Conservation (phyloP, 2,888 invertebrate genomes). For the Agrochola circellaris region DNA sequence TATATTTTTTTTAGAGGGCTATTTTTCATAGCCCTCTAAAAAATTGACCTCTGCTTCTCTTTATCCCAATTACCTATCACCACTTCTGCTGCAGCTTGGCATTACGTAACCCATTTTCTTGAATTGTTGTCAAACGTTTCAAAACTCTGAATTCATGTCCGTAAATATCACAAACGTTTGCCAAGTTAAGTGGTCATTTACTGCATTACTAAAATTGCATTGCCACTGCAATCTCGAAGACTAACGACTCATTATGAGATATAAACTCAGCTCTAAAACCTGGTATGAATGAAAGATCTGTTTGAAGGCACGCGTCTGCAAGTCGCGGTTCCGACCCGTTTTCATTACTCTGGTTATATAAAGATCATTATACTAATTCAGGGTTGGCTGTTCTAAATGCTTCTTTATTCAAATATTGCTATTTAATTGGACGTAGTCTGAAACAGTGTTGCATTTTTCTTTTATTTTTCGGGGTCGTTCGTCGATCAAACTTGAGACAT, state of each 20-base stretch:
- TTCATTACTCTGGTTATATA: constrained; percentile 51
- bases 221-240: constrained; percentile 25
- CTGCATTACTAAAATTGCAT: constrained; percentile 20
- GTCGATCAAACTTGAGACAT: too few relatives aligned
- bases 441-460: not conserved
- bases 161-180: constrained; percentile 10
- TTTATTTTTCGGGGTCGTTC: not conserved
- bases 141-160: not conserved
- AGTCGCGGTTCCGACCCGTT: constrained; percentile 42
- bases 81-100: too few relatives aligned
- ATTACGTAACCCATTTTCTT: not conserved
- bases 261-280: constrained; percentile 23
- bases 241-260: constrained; percentile 34
- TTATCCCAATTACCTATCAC: too few relatives aligned
- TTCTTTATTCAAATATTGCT: constrained; percentile 44
- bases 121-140: not conserved
- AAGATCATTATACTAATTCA: constrained; percentile 45
- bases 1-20: too few relatives aligned
- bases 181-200: constrained; percentile 26
- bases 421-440: constrained; percentile 32
- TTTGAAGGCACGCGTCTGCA: constrained; percentile 43
- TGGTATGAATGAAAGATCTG: constrained; percentile 56
- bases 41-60: too few relatives aligned
- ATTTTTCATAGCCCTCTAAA: too few relatives aligned
- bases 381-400: constrained; percentile 35